phyloP scores from a whole-genome alignment of 2,113 vertebrate species.

The Sorex fumeus region DNA sequence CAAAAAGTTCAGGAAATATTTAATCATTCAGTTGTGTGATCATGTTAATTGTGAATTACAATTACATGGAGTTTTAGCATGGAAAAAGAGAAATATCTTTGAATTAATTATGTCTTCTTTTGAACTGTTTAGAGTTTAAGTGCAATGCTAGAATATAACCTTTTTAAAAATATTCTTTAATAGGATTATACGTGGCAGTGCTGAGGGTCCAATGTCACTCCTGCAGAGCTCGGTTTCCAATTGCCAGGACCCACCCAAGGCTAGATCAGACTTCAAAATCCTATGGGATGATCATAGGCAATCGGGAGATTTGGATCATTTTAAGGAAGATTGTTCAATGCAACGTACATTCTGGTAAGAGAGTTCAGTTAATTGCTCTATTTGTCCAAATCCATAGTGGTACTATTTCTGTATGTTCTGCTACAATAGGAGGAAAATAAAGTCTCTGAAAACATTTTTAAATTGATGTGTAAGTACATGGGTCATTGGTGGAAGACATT shows the following conservation, averaged over 20 bases:
- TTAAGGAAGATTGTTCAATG: constrained; percentile 15
- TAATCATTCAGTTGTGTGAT: neutral
- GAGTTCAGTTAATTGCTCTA: neutral
- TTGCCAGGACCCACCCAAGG: neutral
- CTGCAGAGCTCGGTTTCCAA: neutral
- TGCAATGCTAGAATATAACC: neutral
- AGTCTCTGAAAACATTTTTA: neutral
- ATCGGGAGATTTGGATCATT: neutral
- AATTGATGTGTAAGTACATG: neutral
- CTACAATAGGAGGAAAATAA: neutral
- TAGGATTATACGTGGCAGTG: no score
- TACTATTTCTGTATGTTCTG: neutral
- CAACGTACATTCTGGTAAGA: no score
- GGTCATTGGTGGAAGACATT: no score
- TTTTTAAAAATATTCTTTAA: neutral
- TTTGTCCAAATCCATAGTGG: neutral
- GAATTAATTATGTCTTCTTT: neutral
- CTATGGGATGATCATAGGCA: neutral
- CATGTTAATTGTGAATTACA: constrained; percentile 26
- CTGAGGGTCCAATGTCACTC: no score
- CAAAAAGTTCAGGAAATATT: neutral
- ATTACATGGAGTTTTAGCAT: neutral
- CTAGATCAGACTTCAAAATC: neutral
- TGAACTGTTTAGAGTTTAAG: neutral
- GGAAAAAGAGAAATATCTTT: neutral